Conservation (phyloP, 2,888 invertebrate genomes). For the Doris montereyensis region DNA sequence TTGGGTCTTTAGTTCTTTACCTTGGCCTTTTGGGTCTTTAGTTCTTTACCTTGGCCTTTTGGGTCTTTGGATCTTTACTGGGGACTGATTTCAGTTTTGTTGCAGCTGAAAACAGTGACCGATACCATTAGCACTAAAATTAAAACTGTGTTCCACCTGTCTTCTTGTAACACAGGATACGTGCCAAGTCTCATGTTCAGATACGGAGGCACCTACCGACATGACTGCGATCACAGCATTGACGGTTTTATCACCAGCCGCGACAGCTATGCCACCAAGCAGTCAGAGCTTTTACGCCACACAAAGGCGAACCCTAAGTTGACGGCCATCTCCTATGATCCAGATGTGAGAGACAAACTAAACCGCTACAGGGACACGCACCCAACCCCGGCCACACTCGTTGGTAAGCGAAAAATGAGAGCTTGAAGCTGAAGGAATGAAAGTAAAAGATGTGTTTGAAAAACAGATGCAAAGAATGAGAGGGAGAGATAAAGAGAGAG, state of each 20-base stretch:
- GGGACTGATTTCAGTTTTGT: too few relatives aligned
- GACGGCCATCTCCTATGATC: slow-evolving; percentile 66
- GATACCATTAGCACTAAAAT: too few relatives aligned
- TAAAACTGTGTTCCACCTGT: too few relatives aligned
- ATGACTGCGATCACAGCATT: slow-evolving; percentile 70
- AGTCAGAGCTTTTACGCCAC: slow-evolving; percentile 56
- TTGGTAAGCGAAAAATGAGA: slow-evolving; percentile 57
- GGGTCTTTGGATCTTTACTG: too few relatives aligned
- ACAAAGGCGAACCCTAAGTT: slow-evolving; percentile 61
- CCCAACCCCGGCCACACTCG: slow-evolving; percentile 54
- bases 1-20: too few relatives aligned
- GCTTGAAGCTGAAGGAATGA: background rate
- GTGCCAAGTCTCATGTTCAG: slow-evolving; percentile 71
- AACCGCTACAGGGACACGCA: slow-evolving; percentile 68
- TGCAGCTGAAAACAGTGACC: too few relatives aligned
- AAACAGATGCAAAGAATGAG: too few relatives aligned
- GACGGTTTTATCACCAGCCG: slow-evolving; percentile 65
- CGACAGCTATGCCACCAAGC: slow-evolving; percentile 56
- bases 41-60: too few relatives aligned
- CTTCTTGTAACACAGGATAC: too few relatives aligned
- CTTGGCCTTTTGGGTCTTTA: too few relatives aligned
- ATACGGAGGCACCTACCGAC: slow-evolving; percentile 72
- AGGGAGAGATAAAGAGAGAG: too few relatives aligned
- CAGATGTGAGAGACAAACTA: slow-evolving; percentile 65
- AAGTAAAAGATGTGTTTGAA: too few relatives aligned